phyloP scores from a whole-genome alignment of 2,797 vertebrate genomes.

The Pelodytes ibericus region DNA sequence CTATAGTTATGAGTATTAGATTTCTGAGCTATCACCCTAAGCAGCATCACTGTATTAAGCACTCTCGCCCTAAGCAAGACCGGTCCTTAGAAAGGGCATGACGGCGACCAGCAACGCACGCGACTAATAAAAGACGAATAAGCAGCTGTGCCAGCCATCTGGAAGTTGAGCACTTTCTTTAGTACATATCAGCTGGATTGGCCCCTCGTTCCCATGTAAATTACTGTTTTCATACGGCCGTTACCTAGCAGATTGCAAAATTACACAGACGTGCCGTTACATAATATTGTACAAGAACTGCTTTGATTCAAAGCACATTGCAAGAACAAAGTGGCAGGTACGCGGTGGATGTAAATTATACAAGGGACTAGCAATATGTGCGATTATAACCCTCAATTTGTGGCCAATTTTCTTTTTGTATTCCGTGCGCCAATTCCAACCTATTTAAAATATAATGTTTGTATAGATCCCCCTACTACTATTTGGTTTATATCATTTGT shows the following conservation, averaged over 20 bases:
- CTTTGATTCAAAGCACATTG: background rate
- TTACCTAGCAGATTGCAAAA: slow-evolving; percentile 8
- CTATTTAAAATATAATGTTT: background rate
- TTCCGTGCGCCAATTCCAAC: background rate
- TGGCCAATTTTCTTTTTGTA: background rate
- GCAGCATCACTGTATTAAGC: no score
- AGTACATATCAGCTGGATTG: background rate
- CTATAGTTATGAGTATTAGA: no score
- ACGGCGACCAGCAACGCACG: no score
- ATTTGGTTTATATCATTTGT: no score
- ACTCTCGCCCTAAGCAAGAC: no score
- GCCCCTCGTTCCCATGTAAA: background rate
- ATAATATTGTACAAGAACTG: background rate
- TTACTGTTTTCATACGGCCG: slow-evolving; percentile 4
- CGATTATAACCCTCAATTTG: background rate
- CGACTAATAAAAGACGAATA: no score
- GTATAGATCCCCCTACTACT: no score
- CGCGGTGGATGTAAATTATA: background rate
- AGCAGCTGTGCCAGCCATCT: no score
- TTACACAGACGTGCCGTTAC: background rate
- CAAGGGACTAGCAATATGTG: background rate
- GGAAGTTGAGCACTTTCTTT: no score
- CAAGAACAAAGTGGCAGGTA: background rate
- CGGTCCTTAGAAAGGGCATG: no score
- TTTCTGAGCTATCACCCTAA: no score